Conservation (phyloP, 2,113 vertebrate genomes). For the Maccullochella peelii region DNA sequence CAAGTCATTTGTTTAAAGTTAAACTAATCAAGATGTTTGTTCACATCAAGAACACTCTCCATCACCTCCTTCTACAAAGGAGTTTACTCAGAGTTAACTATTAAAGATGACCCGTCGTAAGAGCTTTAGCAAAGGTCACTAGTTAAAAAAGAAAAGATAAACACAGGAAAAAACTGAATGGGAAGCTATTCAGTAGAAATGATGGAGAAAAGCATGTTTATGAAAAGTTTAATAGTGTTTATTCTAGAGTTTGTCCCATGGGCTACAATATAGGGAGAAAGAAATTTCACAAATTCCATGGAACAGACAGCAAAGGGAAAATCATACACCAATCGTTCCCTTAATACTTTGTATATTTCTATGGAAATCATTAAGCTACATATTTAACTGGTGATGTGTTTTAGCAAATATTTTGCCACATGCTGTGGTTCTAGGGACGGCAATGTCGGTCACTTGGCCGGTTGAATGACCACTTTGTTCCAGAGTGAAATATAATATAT, state of each 20-base stretch:
- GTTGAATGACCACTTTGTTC: not conserved
- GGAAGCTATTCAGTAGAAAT: conserved; percentile 25
- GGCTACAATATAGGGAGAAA: conserved; percentile 32
- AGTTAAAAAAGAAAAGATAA: conserved; percentile 35
- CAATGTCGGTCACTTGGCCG: not conserved
- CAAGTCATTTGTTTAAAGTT: conserved; percentile 19
- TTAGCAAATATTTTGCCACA: not conserved
- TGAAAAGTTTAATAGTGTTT: conserved; percentile 41
- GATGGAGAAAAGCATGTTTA: conserved; percentile 62
- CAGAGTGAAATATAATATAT: not conserved
- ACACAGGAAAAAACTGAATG: conserved; percentile 17
- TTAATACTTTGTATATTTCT: conserved; percentile 7
- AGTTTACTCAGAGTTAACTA: conserved; percentile 38
- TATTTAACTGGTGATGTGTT: not conserved
- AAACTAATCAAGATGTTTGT: conserved; percentile 56
- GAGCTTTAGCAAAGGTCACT: conserved; percentile 32
- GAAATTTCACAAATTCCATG: conserved; percentile 19
- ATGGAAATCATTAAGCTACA: conserved; percentile 1
- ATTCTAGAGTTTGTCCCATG: conserved; percentile 37
- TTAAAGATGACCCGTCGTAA: conserved; percentile 24
- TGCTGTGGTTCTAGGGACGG: not conserved
- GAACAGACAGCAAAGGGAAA: conserved; percentile 21
- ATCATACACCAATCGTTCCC: not conserved
- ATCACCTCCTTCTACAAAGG: conserved; percentile 6
- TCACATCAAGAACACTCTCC: conserved; percentile 29